phyloP scores from a whole-genome alignment of 2,797 vertebrate species.

The Myiotriccus ornatus region DNA sequence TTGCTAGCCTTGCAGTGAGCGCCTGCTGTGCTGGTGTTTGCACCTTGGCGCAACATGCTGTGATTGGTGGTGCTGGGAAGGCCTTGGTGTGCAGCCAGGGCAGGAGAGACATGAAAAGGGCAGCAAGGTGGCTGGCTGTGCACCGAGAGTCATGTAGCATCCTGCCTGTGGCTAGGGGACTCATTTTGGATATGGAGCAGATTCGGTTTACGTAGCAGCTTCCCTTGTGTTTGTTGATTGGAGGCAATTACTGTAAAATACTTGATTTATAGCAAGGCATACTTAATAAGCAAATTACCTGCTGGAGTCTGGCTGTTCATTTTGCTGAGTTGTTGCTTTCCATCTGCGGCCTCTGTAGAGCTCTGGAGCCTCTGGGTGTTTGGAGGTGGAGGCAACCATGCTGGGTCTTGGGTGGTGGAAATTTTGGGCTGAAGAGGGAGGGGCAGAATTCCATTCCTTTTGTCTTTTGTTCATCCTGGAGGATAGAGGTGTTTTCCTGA shows the following conservation, averaged over 20 bases:
- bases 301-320: neutral
- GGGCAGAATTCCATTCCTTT: neutral
- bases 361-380: neutral
- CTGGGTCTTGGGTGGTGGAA: neutral
- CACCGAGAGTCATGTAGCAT: rapidly evolving
- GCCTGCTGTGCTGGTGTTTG: neutral
- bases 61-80: neutral
- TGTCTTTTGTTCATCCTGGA: neutral
- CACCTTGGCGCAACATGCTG: neutral
- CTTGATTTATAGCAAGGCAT: constrained; percentile 57
- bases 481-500: neutral
- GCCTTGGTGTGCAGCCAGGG: neutral
- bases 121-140: rapidly evolving
- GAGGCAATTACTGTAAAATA: constrained; percentile 51
- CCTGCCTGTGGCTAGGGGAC: neutral
- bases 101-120: neutral
- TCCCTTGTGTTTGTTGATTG: constrained; percentile 28
- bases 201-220: neutral
- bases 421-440: neutral
- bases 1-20: rapidly evolving
- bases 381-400: neutral
- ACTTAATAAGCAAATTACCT: constrained; percentile 59
- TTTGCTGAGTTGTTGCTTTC: constrained; percentile 20
- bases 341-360: neutral
- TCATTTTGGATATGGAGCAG: neutral